Evolutionary conservation across 1,140 invertebrate species (phyloP).

Genomic region (Zaprionus inermis): DNA sequence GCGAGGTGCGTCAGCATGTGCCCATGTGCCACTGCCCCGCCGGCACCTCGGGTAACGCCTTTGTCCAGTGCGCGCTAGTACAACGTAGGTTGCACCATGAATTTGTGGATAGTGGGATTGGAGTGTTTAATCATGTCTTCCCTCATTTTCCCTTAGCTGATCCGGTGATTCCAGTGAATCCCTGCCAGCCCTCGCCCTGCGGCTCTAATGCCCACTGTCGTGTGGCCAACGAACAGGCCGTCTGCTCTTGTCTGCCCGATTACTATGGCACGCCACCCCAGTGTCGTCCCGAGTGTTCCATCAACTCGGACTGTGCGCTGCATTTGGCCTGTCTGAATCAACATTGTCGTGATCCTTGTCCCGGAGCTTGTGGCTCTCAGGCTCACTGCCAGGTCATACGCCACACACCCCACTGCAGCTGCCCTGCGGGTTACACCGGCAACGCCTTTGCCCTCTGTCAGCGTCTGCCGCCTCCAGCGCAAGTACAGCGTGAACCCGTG

Average conservation of each 20-base stretch:
- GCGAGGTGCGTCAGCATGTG: conserved; percentile 89
- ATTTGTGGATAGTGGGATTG: conserved; percentile 50
- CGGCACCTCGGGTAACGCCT: conserved; percentile 90
- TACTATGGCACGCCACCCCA: conserved; percentile 87
- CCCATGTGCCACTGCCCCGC: conserved; percentile 88
- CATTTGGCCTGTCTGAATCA: conserved; percentile 89
- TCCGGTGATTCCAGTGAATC: conserved; percentile 74
- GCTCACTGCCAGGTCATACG: conserved; percentile 92
- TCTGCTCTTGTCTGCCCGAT: conserved; percentile 87
- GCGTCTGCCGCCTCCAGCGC: conserved; percentile 63
- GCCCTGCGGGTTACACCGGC: conserved; percentile 90
- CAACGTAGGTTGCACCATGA: conserved; percentile 84
- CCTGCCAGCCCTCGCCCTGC: conserved; percentile 91
- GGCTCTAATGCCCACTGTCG: conserved; percentile 88
- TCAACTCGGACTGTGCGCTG: conserved; percentile 88
- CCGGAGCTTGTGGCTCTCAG: conserved; percentile 88
- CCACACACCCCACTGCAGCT: conserved; percentile 92
- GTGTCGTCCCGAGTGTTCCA: conserved; percentile 88
- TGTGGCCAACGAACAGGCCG: conserved; percentile 86
- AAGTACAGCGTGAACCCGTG: conserved; percentile 64
- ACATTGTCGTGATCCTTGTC: conserved; percentile 89
- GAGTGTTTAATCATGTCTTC: neutral
- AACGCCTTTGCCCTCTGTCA: conserved; percentile 89
- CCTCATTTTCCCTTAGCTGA: conserved; percentile 45
- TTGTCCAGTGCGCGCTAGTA: conserved; percentile 85